Evolutionary conservation across 2,888 invertebrate species (phyloP), one percentile per base, ranked within the genome.

Genomic region (Mythimna lalbum): DNA sequence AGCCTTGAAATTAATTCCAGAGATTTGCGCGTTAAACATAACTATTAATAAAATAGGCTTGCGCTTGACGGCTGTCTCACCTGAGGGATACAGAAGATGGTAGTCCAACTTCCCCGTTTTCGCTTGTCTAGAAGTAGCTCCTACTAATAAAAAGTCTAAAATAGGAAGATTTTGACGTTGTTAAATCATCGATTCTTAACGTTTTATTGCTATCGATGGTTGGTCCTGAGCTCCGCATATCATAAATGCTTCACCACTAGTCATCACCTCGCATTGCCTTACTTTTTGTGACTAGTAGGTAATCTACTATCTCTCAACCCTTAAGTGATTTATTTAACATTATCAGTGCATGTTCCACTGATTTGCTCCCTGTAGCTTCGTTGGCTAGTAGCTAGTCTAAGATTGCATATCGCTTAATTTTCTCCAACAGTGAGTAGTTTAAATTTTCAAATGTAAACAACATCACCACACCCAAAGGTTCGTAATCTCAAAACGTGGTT

Each of bases 401-500:
- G 81, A 70, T 59, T 68, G 69, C 67, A 70, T 59, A 62, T 64
- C n/a, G 80, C 64, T 69, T 69, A 23, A 43, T 77, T 55, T 74
- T 62, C 23, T 47, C 27, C 7, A 4, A 47, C 53, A 52, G 17
- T 47, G 6, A 50, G 49, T 60, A 23, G 7, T n/a, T 33, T 43
- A 9, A n/a, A 31, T 43, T 21, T 64, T 57, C 47, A 80, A 78
- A 75, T 62, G 68, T 73, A 81, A 77, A 81, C 73, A 82, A 83
- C 82, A 86, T 83, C 72, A 89, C 89, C 90, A 88, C 90, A 90
- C 90, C 90, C 85, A 83, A 69, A 75, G 69, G 53, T 75, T 76
- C 70, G 85, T 92, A 92, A 94, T 94, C 93, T 93, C 80, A 50
- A 86, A 89, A 88, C 87, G 85, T 82, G 89, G 86, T 86, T 84